Base-by-base conservation (phyloP, 2,888 invertebrate species). In the Hirtodrosophila trivittata region DNA sequence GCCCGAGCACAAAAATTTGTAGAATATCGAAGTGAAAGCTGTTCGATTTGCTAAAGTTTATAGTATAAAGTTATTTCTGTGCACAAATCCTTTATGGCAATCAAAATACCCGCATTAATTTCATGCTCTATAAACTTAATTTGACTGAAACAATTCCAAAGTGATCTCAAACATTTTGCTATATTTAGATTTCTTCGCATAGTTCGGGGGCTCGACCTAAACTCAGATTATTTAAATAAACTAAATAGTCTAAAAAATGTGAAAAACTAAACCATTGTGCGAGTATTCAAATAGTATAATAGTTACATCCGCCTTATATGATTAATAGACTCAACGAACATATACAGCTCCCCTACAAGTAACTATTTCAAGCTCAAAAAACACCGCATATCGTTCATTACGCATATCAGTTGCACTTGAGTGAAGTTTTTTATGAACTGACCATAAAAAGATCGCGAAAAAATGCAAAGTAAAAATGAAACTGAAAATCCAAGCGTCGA, bases 151-250 rank as follows among this genome's bases (percentile, higher is more conserved):
- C 18, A 21, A 21, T 21, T 21, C 18, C 2, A 21, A 21, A 21
- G 5, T 5, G 18, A 21, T 21, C 5, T 21, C 18, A 21, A 21
- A 21, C 18, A 21, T 21, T 21, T 21, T 21, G 18, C 51, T 52
- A 50, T 33, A 50, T 49, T 21, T 60, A 60, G 49, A 37, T 45
- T 6, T 8, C 8, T 45, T 50, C 30, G 33, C 13, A 38, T 43
- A 43, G 49, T 70, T 67, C 50, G 73, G 70, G 70, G 70, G 70
- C 70, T 73, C 70, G 70, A 46, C 70, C 51, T 54, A 26, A 18
- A 16, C 56, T 14, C 39, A 39, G 45, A 62, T 41, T 47, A 55
- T 43, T 37, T 47, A 57, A 59, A 73, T 67, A 56, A 30, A 35
- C 10, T 50, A 28, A 62, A 21, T 28, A 25, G 13, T 30, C 12